Evolutionary conservation across 2,797 vertebrate species (phyloP).

Genomic region (Eleutherodactylus coqui): DNA sequence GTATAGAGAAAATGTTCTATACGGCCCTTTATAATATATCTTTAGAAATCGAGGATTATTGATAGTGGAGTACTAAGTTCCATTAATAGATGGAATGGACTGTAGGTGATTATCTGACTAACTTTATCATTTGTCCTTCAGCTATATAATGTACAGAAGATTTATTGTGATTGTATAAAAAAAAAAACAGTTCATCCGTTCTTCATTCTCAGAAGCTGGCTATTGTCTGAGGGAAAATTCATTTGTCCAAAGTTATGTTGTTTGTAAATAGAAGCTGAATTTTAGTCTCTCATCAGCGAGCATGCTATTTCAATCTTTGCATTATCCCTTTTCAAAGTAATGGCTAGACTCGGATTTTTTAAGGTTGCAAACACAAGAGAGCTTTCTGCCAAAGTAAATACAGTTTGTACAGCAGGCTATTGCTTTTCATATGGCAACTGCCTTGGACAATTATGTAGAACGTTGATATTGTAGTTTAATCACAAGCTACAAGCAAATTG

Average conservation of each 20-base stretch:
- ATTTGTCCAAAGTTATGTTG: slow-evolving; percentile 15
- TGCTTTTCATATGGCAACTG: slow-evolving; percentile 18
- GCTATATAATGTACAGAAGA: background rate
- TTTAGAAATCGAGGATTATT: too few relatives aligned
- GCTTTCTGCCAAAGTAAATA: slow-evolving; percentile 44
- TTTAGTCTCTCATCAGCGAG: slow-evolving; percentile 9
- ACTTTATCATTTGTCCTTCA: background rate
- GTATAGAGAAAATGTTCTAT: background rate
- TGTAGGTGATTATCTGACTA: background rate
- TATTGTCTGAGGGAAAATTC: background rate
- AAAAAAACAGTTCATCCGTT: background rate
- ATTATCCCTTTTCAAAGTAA: slow-evolving; percentile 13
- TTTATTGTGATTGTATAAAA: background rate
- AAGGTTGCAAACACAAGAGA: background rate
- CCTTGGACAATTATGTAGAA: slow-evolving; percentile 42
- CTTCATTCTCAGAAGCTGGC: background rate
- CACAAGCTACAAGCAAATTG: slow-evolving; percentile 41
- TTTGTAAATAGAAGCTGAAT: background rate
- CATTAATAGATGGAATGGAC: background rate
- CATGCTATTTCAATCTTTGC: background rate
- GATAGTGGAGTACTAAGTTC: background rate
- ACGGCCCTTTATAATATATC: background rate
- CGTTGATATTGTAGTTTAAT: slow-evolving; percentile 50
- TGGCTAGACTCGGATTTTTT: background rate
- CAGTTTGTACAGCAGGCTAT: slow-evolving; percentile 25